A percentile compares a stretch with the other conserved stretches of the same genome.
Conservation (phyloP, 2,797 vertebrate genomes). For the Lates japonicus region DNA sequence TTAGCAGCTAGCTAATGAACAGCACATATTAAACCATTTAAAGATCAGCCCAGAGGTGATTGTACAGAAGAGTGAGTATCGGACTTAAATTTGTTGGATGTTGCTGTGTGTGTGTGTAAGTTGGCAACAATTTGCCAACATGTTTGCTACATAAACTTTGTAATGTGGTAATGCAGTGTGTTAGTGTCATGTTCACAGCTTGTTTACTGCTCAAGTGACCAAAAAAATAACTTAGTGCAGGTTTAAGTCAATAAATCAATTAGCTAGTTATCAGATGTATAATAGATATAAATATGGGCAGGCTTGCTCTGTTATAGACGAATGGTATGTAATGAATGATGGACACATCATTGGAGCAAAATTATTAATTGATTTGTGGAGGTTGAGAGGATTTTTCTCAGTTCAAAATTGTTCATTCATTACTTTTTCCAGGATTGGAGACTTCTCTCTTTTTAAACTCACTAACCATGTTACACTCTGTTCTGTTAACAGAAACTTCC, state of each 20-base stretch:
- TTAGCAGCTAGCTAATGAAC: neutral
- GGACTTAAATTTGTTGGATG: neutral
- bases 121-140: neutral
- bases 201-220: neutral
- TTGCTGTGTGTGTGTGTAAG: neutral
- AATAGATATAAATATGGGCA: neutral
- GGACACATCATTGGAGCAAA: neutral
- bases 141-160: neutral
- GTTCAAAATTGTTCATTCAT: neutral
- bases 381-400: neutral
- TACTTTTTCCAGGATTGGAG: neutral
- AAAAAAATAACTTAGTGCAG: neutral
- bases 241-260: neutral
- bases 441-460: neutral
- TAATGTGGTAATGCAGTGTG: neutral
- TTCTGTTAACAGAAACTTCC: conserved; percentile 9
- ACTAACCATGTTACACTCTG: neutral
- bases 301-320: neutral
- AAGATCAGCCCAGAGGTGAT: neutral
- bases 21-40: neutral
- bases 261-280: neutral
- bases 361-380: neutral
- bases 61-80: neutral
- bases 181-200: neutral
- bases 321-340: neutral